phyloP scores from a whole-genome alignment of 2,888 invertebrate genomes.

The Philhelius pedissequus region DNA sequence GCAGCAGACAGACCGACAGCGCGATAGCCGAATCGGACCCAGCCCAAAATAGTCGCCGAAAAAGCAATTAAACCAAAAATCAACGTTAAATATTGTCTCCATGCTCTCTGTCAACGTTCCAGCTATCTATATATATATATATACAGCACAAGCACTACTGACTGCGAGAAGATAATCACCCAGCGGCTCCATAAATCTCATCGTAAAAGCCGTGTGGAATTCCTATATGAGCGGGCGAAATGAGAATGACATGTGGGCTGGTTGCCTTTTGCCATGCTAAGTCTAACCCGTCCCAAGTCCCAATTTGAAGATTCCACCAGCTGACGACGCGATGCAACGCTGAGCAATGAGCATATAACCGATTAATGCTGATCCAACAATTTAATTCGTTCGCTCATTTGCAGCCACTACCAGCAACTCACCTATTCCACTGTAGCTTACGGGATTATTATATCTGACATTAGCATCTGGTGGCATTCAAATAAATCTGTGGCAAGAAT shows the following conservation, averaged over 20 bases:
- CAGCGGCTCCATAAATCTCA: conserved; percentile 62
- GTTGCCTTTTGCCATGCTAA: conserved; percentile 2
- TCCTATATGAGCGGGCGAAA: conserved; percentile 24
- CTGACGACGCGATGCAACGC: too few relatives aligned
- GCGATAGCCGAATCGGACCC: background rate
- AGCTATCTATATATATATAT: too few relatives aligned
- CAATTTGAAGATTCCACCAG: background rate
- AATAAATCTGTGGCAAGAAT: conserved; percentile 52
- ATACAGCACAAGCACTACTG: too few relatives aligned
- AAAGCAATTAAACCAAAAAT: conserved; percentile 58
- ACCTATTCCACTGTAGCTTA: background rate
- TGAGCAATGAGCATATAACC: conserved; percentile 31
- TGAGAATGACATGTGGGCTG: conserved; percentile 54
- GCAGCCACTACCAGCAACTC: background rate
- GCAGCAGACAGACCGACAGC: background rate
- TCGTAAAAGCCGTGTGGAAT: conserved; percentile 45
- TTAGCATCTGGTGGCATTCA: conserved; percentile 67
- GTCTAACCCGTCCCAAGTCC: conserved; percentile 3
- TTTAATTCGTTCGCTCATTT: conserved; percentile 49
- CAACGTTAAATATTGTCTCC: conserved; percentile 58
- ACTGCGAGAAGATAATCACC: conserved; percentile 59
- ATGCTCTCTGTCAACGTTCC: conserved; percentile 35
- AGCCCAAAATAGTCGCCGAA: conserved; percentile 8
- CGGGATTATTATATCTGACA: conserved; percentile 61
- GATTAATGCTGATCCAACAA: conserved; percentile 48